Conservation (phyloP, 2,888 invertebrate species). For the Dryococelus australis region DNA sequence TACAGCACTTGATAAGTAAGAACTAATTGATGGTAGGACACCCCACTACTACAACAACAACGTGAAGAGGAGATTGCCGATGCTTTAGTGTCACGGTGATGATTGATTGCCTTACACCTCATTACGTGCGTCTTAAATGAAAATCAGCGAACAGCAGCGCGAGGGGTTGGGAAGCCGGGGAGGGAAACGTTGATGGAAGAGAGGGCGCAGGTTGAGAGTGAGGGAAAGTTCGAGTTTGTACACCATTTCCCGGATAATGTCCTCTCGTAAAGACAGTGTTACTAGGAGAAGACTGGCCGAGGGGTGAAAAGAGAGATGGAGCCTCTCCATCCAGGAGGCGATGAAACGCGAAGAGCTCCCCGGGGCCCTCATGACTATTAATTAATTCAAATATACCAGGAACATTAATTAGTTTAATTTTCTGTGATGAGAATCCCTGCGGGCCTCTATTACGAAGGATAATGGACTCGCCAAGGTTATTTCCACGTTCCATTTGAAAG, state of each 20-base stretch:
- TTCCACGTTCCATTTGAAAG: background rate
- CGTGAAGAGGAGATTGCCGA: background rate
- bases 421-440: conserved; percentile 7
- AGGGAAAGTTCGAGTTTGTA: background rate
- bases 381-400: background rate
- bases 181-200: background rate
- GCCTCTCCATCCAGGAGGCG: background rate
- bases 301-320: background rate
- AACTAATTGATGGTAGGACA: background rate
- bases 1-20: background rate
- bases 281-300: background rate
- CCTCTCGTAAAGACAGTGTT: conserved; percentile 8
- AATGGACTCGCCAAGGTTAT: background rate
- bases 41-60: background rate
- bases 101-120: conserved; percentile 16
- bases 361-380: background rate
- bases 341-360: background rate
- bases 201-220: too few species aligned
- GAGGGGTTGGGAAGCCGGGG: background rate
- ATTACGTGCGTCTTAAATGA: conserved; percentile 6
- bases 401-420: conserved; percentile 9
- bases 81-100: background rate
- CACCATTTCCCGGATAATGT: conserved; percentile 8
- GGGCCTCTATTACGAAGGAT: background rate
- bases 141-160: background rate